A percentile compares a stretch with the other conserved stretches of the same genome.
These are phyloP conservation scores for Hippocampus barbouri DNA, from an alignment of 2,113 vertebrate genomes.

Conservation along the genomic window DNA sequence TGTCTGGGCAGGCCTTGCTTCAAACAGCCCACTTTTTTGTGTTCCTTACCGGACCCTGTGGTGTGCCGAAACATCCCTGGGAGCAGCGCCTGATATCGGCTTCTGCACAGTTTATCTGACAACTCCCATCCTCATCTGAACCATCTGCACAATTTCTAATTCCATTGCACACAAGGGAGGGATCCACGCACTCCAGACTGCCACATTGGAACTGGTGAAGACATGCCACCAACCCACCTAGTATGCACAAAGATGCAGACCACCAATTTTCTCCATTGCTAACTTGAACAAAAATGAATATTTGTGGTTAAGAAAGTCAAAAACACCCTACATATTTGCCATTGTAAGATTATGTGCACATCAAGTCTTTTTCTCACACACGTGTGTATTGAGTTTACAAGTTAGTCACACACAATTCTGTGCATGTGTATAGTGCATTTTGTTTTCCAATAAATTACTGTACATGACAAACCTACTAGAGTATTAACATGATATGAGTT, in stretches of 20 bases:
- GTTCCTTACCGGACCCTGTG: conserved; percentile 75
- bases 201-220: conserved; percentile 78
- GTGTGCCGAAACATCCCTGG: conserved; percentile 76
- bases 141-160: conserved; percentile 73
- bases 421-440: too few relatives aligned
- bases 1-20: background rate
- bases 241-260: background rate
- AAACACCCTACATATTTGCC: too few relatives aligned
- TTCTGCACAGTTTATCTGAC: conserved; percentile 41
- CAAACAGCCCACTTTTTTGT: background rate
- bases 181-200: conserved; percentile 71
- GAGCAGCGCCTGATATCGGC: conserved; percentile 51
- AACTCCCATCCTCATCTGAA: conserved; percentile 79
- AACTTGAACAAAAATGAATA: background rate
- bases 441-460: too few relatives aligned
- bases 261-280: background rate
- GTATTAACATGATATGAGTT: too few relatives aligned
- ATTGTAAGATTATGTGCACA: too few relatives aligned
- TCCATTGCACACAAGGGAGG: conserved; percentile 72
- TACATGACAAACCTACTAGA: too few relatives aligned
- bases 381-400: too few relatives aligned
- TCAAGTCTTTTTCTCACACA: too few relatives aligned
- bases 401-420: too few relatives aligned
- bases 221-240: conserved; percentile 72
- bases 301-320: background rate